Conservation (phyloP, 2,113 vertebrate species). For the Benitochromis conjunctus region DNA sequence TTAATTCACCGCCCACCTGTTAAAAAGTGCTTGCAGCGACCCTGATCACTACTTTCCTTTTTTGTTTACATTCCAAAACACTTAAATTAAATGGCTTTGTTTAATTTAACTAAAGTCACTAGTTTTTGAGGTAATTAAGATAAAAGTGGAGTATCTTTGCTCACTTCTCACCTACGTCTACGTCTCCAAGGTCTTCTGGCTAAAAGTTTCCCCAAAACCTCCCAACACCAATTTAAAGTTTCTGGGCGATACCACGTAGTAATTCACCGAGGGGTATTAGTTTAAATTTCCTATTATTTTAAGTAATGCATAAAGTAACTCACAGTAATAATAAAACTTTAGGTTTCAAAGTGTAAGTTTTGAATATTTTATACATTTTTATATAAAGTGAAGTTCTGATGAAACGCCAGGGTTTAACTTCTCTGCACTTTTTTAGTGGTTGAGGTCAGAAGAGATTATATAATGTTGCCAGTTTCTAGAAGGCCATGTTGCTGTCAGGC, state of each 20-base stretch:
- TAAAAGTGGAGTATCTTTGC: neutral
- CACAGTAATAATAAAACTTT: neutral
- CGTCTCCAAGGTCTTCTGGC: neutral
- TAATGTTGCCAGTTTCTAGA: neutral
- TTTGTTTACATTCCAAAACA: neutral
- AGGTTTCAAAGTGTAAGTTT: neutral
- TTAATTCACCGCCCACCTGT: neutral
- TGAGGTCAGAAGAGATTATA: neutral
- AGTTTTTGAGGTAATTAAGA: neutral
- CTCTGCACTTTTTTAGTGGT: neutral
- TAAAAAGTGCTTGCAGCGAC: neutral
- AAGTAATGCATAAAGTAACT: neutral
- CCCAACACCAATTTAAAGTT: neutral
- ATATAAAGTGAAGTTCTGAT: neutral
- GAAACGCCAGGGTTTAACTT: neutral
- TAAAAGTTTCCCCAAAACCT: neutral
- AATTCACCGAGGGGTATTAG: neutral
- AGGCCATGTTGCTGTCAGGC: neutral
- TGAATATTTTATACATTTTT: neutral
- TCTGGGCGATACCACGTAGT: neutral
- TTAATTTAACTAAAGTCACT: neutral
- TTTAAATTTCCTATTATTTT: neutral
- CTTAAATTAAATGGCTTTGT: neutral
- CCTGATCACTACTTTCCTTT: neutral
- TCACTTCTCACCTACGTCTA: neutral